phyloP scores from a whole-genome alignment of 2,888 invertebrate genomes.

The Apoda limacodes region DNA sequence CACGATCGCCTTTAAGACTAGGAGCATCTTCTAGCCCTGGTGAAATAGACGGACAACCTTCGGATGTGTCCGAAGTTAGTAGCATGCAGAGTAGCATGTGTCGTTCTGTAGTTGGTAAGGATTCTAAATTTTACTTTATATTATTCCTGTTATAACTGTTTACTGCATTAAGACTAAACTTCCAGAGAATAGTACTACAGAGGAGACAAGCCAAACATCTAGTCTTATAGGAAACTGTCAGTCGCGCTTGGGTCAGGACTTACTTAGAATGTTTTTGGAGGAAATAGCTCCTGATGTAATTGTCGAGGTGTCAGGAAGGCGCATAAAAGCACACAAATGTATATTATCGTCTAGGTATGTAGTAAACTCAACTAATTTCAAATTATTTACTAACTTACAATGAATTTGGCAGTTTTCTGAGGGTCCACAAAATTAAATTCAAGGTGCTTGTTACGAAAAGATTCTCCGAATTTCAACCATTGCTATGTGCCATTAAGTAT shows the following conservation, averaged over 20 bases:
- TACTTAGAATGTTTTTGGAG: conserved; percentile 90
- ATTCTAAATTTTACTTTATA: too few species aligned
- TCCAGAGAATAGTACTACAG: conserved; percentile 50
- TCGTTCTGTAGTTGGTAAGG: conserved; percentile 64
- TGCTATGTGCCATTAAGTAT: too few species aligned
- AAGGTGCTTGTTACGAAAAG: too few species aligned
- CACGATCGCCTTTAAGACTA: conserved; percentile 34
- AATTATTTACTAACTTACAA: too few species aligned
- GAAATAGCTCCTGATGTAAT: conserved; percentile 91
- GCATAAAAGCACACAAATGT: conserved; percentile 91
- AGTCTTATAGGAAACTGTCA: conserved; percentile 53
- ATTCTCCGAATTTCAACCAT: too few species aligned
- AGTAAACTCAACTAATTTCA: too few species aligned
- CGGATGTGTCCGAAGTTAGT: conserved; percentile 65
- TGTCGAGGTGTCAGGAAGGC: conserved; percentile 84
- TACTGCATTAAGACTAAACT: conserved; percentile 4
- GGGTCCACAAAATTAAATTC: too few species aligned
- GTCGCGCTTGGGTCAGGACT: conserved; percentile 84
- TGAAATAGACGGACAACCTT: conserved; percentile 56
- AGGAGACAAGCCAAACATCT: conserved; percentile 44
- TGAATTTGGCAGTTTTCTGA: too few species aligned
- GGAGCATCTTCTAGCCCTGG: conserved; percentile 33
- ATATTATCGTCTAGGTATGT: conserved; percentile 82
- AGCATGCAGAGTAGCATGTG: conserved; percentile 70
- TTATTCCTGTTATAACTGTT: too few species aligned